phyloP scores from a whole-genome alignment of 2,888 invertebrate species.

The Sinopyrophorus schimmeli region DNA sequence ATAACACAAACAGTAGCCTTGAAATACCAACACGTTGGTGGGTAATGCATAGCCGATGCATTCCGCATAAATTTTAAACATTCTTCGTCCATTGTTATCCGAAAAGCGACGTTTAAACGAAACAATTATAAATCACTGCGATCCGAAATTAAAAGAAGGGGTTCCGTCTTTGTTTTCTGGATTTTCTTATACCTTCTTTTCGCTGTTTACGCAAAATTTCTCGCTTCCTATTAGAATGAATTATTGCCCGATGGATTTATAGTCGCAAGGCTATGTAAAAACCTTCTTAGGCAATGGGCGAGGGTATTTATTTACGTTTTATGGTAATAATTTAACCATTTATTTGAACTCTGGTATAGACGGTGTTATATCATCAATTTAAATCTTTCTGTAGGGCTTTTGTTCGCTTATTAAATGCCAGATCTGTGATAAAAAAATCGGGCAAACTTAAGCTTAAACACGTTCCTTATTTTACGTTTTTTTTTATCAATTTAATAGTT shows the following conservation, averaged over 20 bases:
- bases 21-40: conserved; percentile 8
- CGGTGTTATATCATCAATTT: conserved; percentile 7
- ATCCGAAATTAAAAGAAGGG: conserved; percentile 8
- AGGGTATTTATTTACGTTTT: conserved; percentile 20
- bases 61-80: conserved; percentile 3
- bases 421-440: no score
- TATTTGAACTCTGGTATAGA: conserved; percentile 15
- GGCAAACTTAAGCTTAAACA: no score
- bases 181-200: conserved; percentile 15
- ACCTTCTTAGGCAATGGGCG: conserved; percentile 17
- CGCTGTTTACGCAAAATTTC: conserved; percentile 18
- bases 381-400: conserved; percentile 4
- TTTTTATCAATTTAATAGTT: no score
- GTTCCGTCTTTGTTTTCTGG: conserved; percentile 9
- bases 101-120: conserved; percentile 8
- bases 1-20: conserved; percentile 4
- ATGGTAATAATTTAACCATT: conserved; percentile 18
- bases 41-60: background rate
- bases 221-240: conserved; percentile 17
- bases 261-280: conserved; percentile 13
- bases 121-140: conserved; percentile 12
- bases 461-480: no score
- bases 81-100: conserved; percentile 1
- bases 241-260: conserved; percentile 15
- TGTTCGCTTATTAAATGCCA: no score